Percentiles rank a stretch among this genome's conserved stretches.
These are phyloP conservation scores for Drosophila sucinea DNA, from an alignment of 1,140 invertebrate genomes.

Conservation along the genomic window DNA sequence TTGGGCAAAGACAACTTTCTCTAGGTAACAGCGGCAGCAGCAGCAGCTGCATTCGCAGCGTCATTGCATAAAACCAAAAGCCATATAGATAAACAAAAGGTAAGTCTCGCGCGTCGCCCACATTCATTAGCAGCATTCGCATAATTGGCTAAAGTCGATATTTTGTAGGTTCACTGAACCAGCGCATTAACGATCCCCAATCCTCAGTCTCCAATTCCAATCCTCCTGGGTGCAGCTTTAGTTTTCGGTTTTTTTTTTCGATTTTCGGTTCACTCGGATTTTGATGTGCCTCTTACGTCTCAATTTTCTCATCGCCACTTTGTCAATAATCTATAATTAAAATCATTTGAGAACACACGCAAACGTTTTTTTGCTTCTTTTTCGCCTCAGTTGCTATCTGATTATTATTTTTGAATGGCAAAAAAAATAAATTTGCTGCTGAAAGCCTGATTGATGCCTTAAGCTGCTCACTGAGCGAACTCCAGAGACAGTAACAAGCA, in stretches of 20 bases:
- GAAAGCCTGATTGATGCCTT: constrained; percentile 79
- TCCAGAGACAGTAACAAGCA: not conserved
- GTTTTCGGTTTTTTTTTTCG: not conserved
- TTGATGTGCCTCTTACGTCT: constrained; percentile 52
- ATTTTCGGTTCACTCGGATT: not conserved
- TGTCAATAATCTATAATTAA: constrained; percentile 77
- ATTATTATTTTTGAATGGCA: constrained; percentile 52
- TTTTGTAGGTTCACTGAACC: constrained; percentile 64
- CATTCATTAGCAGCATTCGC: constrained; percentile 79
- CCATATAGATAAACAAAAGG: constrained; percentile 74
- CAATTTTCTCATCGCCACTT: constrained; percentile 66
- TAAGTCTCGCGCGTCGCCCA: constrained; percentile 68
- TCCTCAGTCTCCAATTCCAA: constrained; percentile 25
- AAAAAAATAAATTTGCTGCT: constrained; percentile 51
- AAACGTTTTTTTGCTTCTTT: constrained; percentile 27
- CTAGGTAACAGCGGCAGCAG: constrained; percentile 66
- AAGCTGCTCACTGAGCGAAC: constrained; percentile 51
- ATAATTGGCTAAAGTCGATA: constrained; percentile 68
- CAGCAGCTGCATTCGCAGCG: constrained; percentile 61
- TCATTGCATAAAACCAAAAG: constrained; percentile 64
- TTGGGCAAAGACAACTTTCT: constrained; percentile 81
- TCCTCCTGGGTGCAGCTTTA: constrained; percentile 43
- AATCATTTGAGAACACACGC: constrained; percentile 76
- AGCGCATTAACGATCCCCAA: not conserved
- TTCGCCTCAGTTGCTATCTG: constrained; percentile 48